Conservation (phyloP, 2,888 invertebrate genomes). For the Apodemia mormo region DNA sequence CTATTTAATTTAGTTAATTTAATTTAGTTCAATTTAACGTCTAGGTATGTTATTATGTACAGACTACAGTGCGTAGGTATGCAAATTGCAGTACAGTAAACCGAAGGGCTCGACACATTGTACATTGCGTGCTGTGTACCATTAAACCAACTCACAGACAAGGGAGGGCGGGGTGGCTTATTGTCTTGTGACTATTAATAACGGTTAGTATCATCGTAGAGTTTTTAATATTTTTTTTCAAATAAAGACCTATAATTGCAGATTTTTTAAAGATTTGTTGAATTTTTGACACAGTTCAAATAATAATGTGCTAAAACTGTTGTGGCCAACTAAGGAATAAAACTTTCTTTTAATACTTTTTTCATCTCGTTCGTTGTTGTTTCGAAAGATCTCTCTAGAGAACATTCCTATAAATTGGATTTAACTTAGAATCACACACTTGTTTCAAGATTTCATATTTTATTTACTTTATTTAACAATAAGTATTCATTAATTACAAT, state of each 20-base stretch:
- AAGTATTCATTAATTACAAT: too few relatives aligned
- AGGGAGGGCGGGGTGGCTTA: constrained; percentile 58
- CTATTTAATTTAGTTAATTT: too few relatives aligned
- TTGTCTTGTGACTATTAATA: constrained; percentile 54
- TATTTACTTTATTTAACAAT: too few relatives aligned
- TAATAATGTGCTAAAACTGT: constrained; percentile 1
- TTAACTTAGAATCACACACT: constrained; percentile 63
- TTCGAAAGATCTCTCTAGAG: constrained; percentile 70
- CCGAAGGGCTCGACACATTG: constrained; percentile 55
- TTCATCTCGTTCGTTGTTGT: constrained; percentile 46
- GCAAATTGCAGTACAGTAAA: constrained; percentile 54
- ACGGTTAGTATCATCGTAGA: background rate
- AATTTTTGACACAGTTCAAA: constrained; percentile 41
- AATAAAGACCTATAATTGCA: background rate
- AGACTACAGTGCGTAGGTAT: constrained; percentile 46
- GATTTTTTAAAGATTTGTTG: too few relatives aligned
- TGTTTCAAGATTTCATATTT: constrained; percentile 45
- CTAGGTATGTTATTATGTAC: background rate
- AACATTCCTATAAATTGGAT: constrained; percentile 76
- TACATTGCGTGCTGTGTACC: constrained; percentile 65
- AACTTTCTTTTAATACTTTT: constrained; percentile 23
- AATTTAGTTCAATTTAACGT: too few relatives aligned
- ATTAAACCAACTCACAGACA: constrained; percentile 61
- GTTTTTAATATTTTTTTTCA: background rate
- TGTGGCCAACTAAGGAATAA: constrained; percentile 18